Evolutionary conservation across 2,113 vertebrate species (phyloP), one percentile per base, ranked within the genome.

Genomic region (Chloroceryle aenea): DNA sequence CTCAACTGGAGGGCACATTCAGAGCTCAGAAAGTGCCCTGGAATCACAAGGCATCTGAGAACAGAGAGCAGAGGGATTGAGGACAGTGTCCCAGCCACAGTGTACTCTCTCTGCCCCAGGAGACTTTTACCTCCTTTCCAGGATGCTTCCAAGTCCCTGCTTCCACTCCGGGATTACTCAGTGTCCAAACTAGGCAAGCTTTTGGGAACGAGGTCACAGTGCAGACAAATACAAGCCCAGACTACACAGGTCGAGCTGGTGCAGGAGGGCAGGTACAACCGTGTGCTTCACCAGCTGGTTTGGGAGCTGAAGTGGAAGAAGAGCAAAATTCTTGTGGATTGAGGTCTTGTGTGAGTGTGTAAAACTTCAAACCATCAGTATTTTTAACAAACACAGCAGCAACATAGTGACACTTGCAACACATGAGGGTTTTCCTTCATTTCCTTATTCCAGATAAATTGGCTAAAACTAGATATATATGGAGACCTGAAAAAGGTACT

Each of bases 231-330:
- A 59, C 68, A 32, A 43, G 30, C 21, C 30, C 29, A 61, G 63
- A 29, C 18, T 43, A 47, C n/a, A 10, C 8, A 4, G 29, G 5
- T 2, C 64, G 50, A 13, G 10, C 20, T 71, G 62, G 66, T 29
- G 23, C 29, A 85, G 52, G 62, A 72, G 67, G 82, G 47, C 27
- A 55, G 23, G 14, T 85, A 23, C 76, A 59, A 61, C 22, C 7
- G 22, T 2, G 10, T 38, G 66, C 32, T 92, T 83, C 0, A 0
- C n/a, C 22, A 26, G 29, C 29, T 68, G 22, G 29, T 69, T 73
- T 84, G 73, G 75, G 16, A 95, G 36, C 20, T 55, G 47, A 6
- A 59, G 25, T 34, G 34, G 29, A 23, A 79, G n/a, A 78, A 85
- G 32, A 85, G 6, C 15, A 50, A 3, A 89, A 79, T 30, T 75